phyloP scores from a whole-genome alignment of 2,113 vertebrate genomes.

The Podarcis cretensis region DNA sequence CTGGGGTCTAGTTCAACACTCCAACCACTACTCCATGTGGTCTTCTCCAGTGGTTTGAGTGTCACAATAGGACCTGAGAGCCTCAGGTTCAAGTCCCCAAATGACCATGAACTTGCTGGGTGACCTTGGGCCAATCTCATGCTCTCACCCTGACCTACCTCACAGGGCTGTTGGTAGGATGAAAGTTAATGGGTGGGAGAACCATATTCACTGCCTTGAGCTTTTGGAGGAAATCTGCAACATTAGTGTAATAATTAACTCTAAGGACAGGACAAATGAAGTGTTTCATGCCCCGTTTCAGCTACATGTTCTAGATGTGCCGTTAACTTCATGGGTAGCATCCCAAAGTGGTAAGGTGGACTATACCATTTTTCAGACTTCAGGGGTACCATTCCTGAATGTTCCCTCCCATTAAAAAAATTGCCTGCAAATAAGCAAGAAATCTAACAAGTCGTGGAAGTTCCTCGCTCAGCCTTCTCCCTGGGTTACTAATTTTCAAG shows the following conservation, averaged over 20 bases:
- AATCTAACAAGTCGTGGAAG: not conserved
- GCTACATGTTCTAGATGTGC: not conserved
- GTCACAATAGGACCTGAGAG: no score
- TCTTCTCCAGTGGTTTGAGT: no score
- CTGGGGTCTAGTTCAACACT: no score
- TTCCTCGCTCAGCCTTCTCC: not conserved
- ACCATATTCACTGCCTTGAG: no score
- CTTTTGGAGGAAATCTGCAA: not conserved
- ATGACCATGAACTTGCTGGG: no score
- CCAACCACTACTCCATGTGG: no score
- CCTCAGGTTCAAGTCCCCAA: no score
- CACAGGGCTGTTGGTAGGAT: no score
- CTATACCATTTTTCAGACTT: not conserved
- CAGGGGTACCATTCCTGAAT: not conserved
- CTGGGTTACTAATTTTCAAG: not conserved
- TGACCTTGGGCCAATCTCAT: no score
- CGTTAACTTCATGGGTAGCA: not conserved
- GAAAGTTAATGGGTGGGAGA: no score
- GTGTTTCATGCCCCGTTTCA: not conserved
- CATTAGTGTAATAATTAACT: not conserved
- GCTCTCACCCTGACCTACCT: no score
- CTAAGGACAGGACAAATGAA: not conserved
- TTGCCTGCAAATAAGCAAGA: not conserved
- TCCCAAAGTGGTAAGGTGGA: not conserved
- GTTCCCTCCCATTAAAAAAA: not conserved